Base-by-base conservation (phyloP, 1,140 invertebrate species). In the Pogonus chalceus region DNA sequence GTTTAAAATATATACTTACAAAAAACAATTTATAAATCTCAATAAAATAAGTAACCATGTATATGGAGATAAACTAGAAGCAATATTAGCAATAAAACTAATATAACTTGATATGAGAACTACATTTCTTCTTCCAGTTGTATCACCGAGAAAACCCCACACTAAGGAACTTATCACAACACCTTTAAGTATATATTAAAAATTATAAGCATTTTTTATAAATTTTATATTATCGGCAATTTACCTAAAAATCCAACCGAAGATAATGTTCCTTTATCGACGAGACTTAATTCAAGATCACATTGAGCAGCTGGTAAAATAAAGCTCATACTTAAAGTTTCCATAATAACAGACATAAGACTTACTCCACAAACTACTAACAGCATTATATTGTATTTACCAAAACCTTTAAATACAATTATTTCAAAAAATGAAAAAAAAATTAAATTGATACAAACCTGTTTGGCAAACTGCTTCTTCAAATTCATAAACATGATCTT, bases 21-120 rank as follows among this genome's bases (percentile, higher is more conserved):
- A 75, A 52, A 82, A 77, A 54, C 83, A 82, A 64, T 81, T 83
- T 3, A 83, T 63, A 52, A 82, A 77, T 60, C 82, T 65, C 9
- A 81, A 62, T 0, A 80, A 46, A 0, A 82, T 65, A 56, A 85
- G 78, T 39, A 79, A 67, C 74, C 78, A 79, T 20, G 78, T 76
- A 21, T 69, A 70, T 26, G 74, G 75, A 4, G 78, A 72, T 52
- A 82, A 72, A 49, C 79, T 79, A 0, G 79, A 80, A 0, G 72
- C 60, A 2, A 82, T 58, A 20, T 76, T 79, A 47, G 77, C 74
- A 0, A 78, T 54, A 1, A 77, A 79, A 56, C 83, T 82, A 0
- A 75, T 61, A 0, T 77, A 54, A 56, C 84, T 68, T 1, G 79
- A 79, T 1, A 76, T 73, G 37, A 82, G 62, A 61, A 84, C 72